Evolutionary conservation across 2,113 vertebrate genomes (phyloP).

Genomic region (Mugil cephalus): DNA sequence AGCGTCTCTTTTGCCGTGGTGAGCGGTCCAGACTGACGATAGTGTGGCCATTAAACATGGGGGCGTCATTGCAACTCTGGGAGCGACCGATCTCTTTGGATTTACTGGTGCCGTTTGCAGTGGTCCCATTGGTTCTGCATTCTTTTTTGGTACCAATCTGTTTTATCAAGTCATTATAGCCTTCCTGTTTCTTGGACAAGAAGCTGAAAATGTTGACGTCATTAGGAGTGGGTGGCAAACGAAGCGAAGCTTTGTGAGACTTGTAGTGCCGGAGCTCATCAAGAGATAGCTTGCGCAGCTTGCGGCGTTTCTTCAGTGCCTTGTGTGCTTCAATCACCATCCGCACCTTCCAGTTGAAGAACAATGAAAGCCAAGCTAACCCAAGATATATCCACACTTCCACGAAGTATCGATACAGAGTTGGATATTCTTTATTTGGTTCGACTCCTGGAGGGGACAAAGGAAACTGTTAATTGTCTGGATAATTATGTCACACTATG

Average conservation of each 20-base stretch:
- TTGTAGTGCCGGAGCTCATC: slow-evolving; percentile 86
- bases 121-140: slow-evolving; percentile 66
- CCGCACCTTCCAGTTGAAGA: slow-evolving; percentile 99
- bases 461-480: not conserved
- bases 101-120: slow-evolving; percentile 24
- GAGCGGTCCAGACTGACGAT: slow-evolving; percentile 83
- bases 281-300: slow-evolving; percentile 91
- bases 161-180: slow-evolving; percentile 96
- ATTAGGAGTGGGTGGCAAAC: slow-evolving; percentile 81
- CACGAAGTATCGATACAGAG: slow-evolving; percentile 97
- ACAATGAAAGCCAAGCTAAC: slow-evolving; percentile 96
- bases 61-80: slow-evolving; percentile 79
- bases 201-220: slow-evolving; percentile 96
- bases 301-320: slow-evolving; percentile 96
- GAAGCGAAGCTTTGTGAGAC: slow-evolving; percentile 83
- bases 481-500: no score
- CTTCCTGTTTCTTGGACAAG: slow-evolving; percentile 94
- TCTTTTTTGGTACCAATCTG: slow-evolving; percentile 90
- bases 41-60: slow-evolving; percentile 67
- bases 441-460: slow-evolving; percentile 89
- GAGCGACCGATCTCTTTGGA: slow-evolving; percentile 71
- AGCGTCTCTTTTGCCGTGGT: slow-evolving; percentile 83
- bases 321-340: slow-evolving; percentile 99
- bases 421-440: slow-evolving; percentile 91
- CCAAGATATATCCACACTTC: slow-evolving; percentile 99